Percentiles rank a stretch among this genome's conserved stretches.
These are phyloP conservation scores for Pterostichus niger DNA, from an alignment of 2,888 invertebrate genomes.

Conservation along the genomic window DNA sequence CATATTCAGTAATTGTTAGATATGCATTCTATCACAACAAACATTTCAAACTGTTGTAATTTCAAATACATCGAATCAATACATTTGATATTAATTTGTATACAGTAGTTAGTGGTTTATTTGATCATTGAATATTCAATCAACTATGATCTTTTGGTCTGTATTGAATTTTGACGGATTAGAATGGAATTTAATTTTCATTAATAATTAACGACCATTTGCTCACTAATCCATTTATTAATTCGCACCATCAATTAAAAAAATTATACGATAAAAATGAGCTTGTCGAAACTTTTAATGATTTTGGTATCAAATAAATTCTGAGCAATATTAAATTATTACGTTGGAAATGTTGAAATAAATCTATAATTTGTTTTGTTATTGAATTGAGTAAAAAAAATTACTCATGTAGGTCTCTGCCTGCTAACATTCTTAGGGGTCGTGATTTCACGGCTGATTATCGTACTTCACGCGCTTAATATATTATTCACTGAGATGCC, in stretches of 20 bases:
- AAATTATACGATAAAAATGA: background rate
- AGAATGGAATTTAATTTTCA: constrained; percentile 13
- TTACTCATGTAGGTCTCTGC: too few relatives aligned
- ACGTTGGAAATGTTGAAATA: background rate
- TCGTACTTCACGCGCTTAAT: too few relatives aligned
- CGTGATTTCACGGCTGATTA: too few relatives aligned
- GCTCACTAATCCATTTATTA: background rate
- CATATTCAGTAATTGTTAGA: too few relatives aligned
- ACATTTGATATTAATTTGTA: background rate
- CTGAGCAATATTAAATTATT: background rate
- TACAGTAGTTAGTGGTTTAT: background rate
- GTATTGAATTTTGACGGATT: background rate
- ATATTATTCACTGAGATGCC: too few relatives aligned
- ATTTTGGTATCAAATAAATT: background rate
- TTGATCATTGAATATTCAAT: constrained; percentile 4
- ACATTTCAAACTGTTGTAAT: background rate
- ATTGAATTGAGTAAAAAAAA: background rate
- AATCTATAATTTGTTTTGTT: background rate
- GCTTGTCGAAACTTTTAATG: background rate
- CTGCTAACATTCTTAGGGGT: too few relatives aligned
- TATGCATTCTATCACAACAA: too few relatives aligned
- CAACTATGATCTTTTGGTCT: background rate
- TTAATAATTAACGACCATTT: background rate
- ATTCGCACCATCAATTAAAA: background rate
- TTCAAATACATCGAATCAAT: background rate